phyloP scores from a whole-genome alignment of 2,888 invertebrate genomes.

The Stegophylla sp. region DNA sequence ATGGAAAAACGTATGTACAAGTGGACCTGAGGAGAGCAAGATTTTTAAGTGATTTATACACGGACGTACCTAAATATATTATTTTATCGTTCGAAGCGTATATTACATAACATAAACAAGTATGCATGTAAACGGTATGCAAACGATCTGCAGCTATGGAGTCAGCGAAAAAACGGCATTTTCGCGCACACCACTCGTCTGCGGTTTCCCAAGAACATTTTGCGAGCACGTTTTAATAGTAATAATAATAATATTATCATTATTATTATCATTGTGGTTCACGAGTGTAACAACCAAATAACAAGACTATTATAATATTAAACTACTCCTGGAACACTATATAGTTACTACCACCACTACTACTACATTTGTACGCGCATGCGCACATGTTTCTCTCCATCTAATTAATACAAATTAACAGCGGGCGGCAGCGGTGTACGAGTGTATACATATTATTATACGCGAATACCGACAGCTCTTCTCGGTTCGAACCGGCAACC shows the following conservation, averaged over 20 bases:
- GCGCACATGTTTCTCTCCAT: background rate
- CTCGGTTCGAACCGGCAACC: conserved; percentile 12
- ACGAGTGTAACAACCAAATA: background rate
- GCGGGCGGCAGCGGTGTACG: background rate
- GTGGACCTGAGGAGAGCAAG: too few species aligned
- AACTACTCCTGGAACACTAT: background rate
- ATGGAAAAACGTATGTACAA: too few species aligned
- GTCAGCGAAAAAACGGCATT: background rate
- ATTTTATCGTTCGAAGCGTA: too few species aligned
- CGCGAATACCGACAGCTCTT: conserved; percentile 29
- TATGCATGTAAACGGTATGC: background rate
- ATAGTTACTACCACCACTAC: background rate
- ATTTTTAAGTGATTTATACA: background rate
- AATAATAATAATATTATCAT: background rate
- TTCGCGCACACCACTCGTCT: background rate
- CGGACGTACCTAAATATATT: too few species aligned
- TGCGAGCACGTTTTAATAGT: background rate
- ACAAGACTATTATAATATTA: background rate
- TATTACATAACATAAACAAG: too few species aligned
- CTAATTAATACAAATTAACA: conserved; percentile 54
- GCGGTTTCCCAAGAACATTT: background rate
- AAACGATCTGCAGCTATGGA: background rate
- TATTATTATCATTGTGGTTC: background rate
- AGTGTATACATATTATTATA: background rate
- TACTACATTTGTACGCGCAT: background rate